Base-by-base conservation (phyloP, 2,797 vertebrate species). In the Siniperca undulata region DNA sequence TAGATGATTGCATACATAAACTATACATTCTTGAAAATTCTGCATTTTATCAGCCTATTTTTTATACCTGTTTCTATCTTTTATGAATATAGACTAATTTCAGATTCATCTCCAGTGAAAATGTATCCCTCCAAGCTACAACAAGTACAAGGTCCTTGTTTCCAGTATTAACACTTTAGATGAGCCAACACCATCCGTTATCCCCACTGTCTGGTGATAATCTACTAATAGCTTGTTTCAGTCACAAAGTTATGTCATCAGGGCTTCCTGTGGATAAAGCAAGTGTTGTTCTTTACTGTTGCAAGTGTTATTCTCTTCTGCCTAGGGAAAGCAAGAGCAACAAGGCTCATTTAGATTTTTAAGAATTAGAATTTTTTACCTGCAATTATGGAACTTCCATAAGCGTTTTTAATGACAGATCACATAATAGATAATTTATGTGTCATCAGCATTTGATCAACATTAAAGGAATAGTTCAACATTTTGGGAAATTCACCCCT, bases 171-270 rank as follows among this genome's bases (percentile, higher is more conserved):
- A 91, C 87, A 92, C 84, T 70, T 85, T 50, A 48, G 75, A 86
- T 76, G 80, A 84, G 83, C 82, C 42, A 86, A 76, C 85, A 52
- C 64, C 76, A 78, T 80, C 66, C 59, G 66, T 84, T 86, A 75
- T 87, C 75, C 75, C 71, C 82, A 75, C 84, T 90, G 88, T 86
- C 77, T 86, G 82, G 78, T 91, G 85, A 90, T 78, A 91, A 79
- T 84, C 80, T 74, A 81, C 85, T 73, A 87, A 88, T 88, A 86
- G 86, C 79, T 77, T 81, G 71, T 85, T 84, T 84, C 82, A 85
- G 83, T 90, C 52, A 73, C 82, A 86, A 81, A 86, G 87, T 92
- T 88, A 87, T 91, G 83, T 93, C 87, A 93, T 77, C 70, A 40
- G 88, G 77, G 72, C 84, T 89, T 92, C 85, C 86, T 90, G 88